Base-by-base conservation (phyloP, 2,113 vertebrate species). In the Panurus biarmicus region DNA sequence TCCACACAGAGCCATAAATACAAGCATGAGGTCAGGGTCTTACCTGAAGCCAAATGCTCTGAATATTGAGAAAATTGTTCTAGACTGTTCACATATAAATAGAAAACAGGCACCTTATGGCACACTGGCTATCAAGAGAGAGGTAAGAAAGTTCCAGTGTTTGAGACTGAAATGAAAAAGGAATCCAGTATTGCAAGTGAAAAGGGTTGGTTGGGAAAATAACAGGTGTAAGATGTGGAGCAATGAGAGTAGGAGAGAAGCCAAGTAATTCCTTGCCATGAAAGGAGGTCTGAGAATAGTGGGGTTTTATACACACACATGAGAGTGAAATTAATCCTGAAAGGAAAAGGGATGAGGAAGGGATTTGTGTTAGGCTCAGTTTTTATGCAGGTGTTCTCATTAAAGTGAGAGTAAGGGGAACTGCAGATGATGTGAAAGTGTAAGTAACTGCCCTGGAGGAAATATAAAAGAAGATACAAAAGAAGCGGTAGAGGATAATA, bases 321-420 rank as follows among this genome's bases (percentile, higher is more conserved):
- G 12, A 79, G 23, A 26, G 31, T 64, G 71, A 87, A 87, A 72
- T 54, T 25, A 90, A 78, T 91, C 57, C 75, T 80, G 17, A 81
- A 93, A 77, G 31, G 54, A 82, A 91, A 87, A 79, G 17, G 53
- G 33, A 38, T 85, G 40, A 82, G 65, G 33, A 51, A 87, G 20
- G 57, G 22, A 61, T 87, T 84, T 90, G 40, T 79, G 70, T 45
- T 89, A 69, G 38, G 48, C 42, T 85, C 2, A 0, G 9, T n/a
- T 94, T 83, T 90, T 87, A 38, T 81, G 84, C 85, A 82, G 61
- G 53, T 74, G 35, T 69, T 54, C 87, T 81, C 40, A 71, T 78
- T 92, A 92, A 57, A 10, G 19, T 72, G 36, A 90, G 33, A 71
- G 35, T 54, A 85, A 92, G 28, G 31, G n/a, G 76, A 92, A 87